Evolutionary conservation across 2,113 vertebrate genomes (phyloP), one percentile per base, ranked within the genome.

Genomic region (Pterocles orientalis): DNA sequence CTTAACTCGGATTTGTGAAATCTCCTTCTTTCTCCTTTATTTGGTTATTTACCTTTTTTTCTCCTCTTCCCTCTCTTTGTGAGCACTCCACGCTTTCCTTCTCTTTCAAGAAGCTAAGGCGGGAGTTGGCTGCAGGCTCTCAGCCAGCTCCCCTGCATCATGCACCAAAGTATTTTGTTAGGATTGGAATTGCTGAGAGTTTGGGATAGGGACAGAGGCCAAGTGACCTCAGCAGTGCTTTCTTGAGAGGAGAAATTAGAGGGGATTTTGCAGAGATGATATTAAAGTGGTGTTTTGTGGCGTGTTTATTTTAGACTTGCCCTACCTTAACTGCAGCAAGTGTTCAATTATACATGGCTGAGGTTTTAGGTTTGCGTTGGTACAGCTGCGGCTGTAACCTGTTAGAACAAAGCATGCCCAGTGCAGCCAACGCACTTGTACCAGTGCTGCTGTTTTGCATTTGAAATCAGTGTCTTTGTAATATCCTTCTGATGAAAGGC

Each of bases 231-330:
- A 84, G 18, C 83, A 85, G 78, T 47, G 72, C 94, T 97, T 97
- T 96, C 96, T 58, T 41, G 85, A 70, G 83, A 93, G 43, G 66
- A 92, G 47, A 94, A 89, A 94, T 78, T 94, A 92, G 80, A 92
- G 80, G 87, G 88, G 86, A 31, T 87, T 86, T 61, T 93, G 60
- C 90, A 87, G 94, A 58, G 95, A 90, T 90, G 76, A 62, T 77
- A 83, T 95, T 95, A 25, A 92, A 95, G 83, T 92, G 87, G 57
- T 36, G 20, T 91, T 83, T 94, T 93, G 41, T 82, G 94, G 94
- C 81, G 58, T 82, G 89, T 95, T 90, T 95, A 95, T 95, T 96
- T 97, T 95, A 92, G 90, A 60, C 91, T 88, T 78, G 82, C 83
- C 92, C 94, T 91, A 61, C 77, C 95, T 85, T 87, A 61, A 58